These are phyloP conservation scores for Lepidostoma basale DNA, from an alignment of 1,140 invertebrate species.

Conservation along the genomic window DNA sequence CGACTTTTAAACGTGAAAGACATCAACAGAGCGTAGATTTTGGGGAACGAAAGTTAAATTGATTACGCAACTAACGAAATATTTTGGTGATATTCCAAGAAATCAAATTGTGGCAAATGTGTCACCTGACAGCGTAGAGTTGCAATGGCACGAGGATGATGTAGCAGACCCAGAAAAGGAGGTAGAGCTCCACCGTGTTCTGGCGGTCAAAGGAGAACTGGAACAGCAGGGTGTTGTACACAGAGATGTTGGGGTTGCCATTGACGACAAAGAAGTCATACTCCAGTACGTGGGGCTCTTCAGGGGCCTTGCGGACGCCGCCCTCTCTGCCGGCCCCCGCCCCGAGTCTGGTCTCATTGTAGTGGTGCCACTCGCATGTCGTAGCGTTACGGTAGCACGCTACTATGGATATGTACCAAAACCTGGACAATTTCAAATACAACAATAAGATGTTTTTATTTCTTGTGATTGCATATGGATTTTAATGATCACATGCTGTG, in stretches of 20 bases:
- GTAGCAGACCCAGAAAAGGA: constrained; percentile 88
- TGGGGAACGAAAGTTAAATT: no score
- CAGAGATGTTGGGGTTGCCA: constrained; percentile 86
- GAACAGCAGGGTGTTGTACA: constrained; percentile 86
- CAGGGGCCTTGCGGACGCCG: constrained; percentile 42
- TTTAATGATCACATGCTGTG: no score
- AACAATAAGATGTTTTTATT: no score
- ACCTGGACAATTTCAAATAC: constrained; percentile 76
- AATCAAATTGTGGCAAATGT: no score
- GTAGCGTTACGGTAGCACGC: constrained; percentile 83
- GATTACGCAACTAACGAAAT: no score
- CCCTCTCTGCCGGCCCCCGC: background rate
- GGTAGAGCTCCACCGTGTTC: constrained; percentile 90
- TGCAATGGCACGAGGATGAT: constrained; percentile 87
- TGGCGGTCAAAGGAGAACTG: constrained; percentile 97
- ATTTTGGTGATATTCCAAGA: no score
- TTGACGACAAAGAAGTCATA: constrained; percentile 98
- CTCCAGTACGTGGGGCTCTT: constrained; percentile 63
- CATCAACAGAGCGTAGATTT: no score
- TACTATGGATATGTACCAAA: constrained; percentile 95
- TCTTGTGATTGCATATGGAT: no score
- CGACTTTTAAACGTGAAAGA: no score
- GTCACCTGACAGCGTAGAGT: constrained; percentile 82
- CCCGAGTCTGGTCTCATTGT: constrained; percentile 51
- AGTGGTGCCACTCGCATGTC: constrained; percentile 84